Conservation (phyloP, 2,797 vertebrate genomes). For the Lagorchestes hirsutus region DNA sequence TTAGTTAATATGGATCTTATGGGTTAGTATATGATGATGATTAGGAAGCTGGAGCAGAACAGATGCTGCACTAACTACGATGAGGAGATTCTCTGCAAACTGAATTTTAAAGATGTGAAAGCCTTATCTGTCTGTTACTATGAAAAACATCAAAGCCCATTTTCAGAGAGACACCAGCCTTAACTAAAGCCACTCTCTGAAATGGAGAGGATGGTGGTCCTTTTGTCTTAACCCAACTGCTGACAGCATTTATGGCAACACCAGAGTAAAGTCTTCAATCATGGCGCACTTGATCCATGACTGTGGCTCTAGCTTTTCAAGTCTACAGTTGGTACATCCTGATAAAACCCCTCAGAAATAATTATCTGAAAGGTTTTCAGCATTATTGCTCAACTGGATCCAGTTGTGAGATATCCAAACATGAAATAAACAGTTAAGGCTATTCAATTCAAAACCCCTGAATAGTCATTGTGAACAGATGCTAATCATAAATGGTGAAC, state of each 20-base stretch:
- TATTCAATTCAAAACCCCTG: slow-evolving; percentile 73
- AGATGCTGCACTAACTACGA: slow-evolving; percentile 50
- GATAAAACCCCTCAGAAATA: slow-evolving; percentile 61
- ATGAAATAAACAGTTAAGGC: slow-evolving; percentile 67
- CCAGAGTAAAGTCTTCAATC: slow-evolving; percentile 49
- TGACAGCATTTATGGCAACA: slow-evolving; percentile 45
- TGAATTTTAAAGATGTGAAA: slow-evolving; percentile 55
- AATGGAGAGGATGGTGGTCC: slow-evolving; percentile 49
- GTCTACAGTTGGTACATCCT: slow-evolving; percentile 55
- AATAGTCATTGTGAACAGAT: slow-evolving; percentile 70
- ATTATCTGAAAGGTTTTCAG: slow-evolving; percentile 70
- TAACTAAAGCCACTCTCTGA: slow-evolving; percentile 61
- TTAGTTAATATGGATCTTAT: slow-evolving; percentile 52
- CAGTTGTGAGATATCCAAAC: slow-evolving; percentile 74
- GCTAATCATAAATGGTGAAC: slow-evolving; percentile 68
- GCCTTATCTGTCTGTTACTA: slow-evolving; percentile 55
- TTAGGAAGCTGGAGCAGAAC: slow-evolving; percentile 62
- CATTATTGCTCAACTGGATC: slow-evolving; percentile 59
- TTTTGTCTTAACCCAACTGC: slow-evolving; percentile 67
- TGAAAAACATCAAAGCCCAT: slow-evolving; percentile 58
- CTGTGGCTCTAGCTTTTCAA: slow-evolving; percentile 50
- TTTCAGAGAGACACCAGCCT: slow-evolving; percentile 53
- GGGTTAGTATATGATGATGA: slow-evolving; percentile 34
- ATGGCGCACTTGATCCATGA: slow-evolving; percentile 14
- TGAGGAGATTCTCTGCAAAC: slow-evolving; percentile 40